Evolutionary conservation across 2,888 invertebrate genomes (phyloP).

Genomic region (Eupithecia subfuscata): DNA sequence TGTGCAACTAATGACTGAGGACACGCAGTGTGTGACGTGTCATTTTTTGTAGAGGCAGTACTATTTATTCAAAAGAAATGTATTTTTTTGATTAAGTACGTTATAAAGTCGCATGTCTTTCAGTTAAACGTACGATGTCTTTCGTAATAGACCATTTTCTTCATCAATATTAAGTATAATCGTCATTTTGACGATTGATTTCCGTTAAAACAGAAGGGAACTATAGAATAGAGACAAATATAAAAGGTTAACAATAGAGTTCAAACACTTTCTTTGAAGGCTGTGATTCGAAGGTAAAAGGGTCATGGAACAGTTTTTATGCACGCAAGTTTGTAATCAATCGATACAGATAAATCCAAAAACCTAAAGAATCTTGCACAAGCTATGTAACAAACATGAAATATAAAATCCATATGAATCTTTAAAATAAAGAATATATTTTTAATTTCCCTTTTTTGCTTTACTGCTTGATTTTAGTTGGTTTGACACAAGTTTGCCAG

Average conservation of each 20-base stretch:
- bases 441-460: too few relatives aligned
- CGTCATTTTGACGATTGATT: not conserved
- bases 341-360: constrained; percentile 43
- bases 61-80: constrained; percentile 5
- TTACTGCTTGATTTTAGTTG: too few relatives aligned
- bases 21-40: constrained; percentile 19
- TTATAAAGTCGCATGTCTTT: not conserved
- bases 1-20: constrained; percentile 20
- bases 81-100: not conserved
- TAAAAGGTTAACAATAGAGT: not conserved
- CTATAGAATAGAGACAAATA: not conserved
- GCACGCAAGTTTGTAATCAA: constrained; percentile 47
- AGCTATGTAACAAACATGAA: constrained; percentile 14
- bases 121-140: not conserved
- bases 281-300: not conserved
- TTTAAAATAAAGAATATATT: not conserved
- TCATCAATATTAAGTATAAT: not conserved
- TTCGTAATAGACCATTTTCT: not conserved
- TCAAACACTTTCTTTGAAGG: not conserved
- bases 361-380: constrained; percentile 36
- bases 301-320: constrained; percentile 36
- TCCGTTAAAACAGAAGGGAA: not conserved
- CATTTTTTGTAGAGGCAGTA: constrained; percentile 18
- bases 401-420: not conserved
- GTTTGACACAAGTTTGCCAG: not conserved